These are phyloP conservation scores for Nematolebias whitei DNA, from an alignment of 2,113 vertebrate genomes.

Conservation along the genomic window DNA sequence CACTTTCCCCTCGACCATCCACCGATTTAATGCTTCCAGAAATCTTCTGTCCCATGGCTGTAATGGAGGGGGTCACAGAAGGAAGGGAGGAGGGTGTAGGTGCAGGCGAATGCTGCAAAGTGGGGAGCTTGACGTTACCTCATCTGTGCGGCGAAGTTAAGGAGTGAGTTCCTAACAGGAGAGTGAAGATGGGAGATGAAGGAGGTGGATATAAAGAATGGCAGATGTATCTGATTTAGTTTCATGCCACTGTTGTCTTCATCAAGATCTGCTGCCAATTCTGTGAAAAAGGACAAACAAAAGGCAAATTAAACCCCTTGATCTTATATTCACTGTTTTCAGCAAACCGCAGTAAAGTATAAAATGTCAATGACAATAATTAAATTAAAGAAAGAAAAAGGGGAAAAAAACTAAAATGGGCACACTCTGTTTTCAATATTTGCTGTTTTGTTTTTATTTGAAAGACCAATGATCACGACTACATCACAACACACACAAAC, in stretches of 20 bases:
- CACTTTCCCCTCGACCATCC: slow-evolving; percentile 86
- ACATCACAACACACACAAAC: slow-evolving; percentile 6
- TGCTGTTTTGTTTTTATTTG: slow-evolving; percentile 20
- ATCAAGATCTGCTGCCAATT: slow-evolving; percentile 26
- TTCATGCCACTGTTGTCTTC: slow-evolving; percentile 67
- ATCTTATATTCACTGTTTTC: background rate
- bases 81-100: slow-evolving; percentile 32
- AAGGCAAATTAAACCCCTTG: background rate
- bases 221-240: slow-evolving; percentile 33
- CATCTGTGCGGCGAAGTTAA: slow-evolving; percentile 80
- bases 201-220: slow-evolving; percentile 45
- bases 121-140: slow-evolving; percentile 85
- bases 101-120: slow-evolving; percentile 59
- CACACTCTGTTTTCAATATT: slow-evolving; percentile 27
- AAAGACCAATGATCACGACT: slow-evolving; percentile 39
- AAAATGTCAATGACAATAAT: background rate
- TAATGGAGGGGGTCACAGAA: slow-evolving; percentile 43
- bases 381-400: slow-evolving; percentile 1
- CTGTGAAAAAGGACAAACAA: slow-evolving; percentile 54
- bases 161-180: slow-evolving; percentile 25
- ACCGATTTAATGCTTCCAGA: slow-evolving; percentile 95
- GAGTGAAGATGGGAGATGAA: slow-evolving; percentile 44
- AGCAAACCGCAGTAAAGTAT: background rate
- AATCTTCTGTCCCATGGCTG: slow-evolving; percentile 97
- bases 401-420: background rate